phyloP scores from a whole-genome alignment of 2,888 invertebrate species.

The Cotesia congregata region DNA sequence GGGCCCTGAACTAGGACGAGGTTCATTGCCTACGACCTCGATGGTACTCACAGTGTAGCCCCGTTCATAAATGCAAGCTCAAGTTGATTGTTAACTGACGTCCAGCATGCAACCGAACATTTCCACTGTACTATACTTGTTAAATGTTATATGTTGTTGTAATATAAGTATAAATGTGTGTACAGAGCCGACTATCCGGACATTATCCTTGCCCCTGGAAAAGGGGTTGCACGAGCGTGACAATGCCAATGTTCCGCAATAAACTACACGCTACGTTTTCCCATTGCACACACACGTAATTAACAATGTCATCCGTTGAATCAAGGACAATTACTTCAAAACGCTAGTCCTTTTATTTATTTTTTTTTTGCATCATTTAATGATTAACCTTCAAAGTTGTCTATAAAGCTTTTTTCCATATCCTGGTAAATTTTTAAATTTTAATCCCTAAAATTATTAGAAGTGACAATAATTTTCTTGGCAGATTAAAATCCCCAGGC shows the following conservation, averaged over 20 bases:
- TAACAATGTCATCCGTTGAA: neutral
- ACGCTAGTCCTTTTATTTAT: neutral
- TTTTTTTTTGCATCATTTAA: constrained; percentile 3
- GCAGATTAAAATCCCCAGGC: neutral
- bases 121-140: constrained; percentile 10
- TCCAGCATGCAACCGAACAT: constrained; percentile 56
- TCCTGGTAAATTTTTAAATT: neutral
- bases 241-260: neutral
- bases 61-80: constrained; percentile 63
- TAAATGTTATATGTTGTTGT: neutral
- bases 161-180: neutral
- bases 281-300: neutral
- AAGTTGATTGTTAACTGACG: constrained; percentile 62
- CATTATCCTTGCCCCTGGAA: constrained; percentile 12
- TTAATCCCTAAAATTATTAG: neutral
- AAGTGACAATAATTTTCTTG: neutral
- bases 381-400: neutral
- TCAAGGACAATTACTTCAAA: neutral
- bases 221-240: constrained; percentile 1
- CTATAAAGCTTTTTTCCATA: neutral
- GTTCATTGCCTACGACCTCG: constrained; percentile 64
- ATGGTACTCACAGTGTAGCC: constrained; percentile 43
- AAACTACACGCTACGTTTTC: neutral
- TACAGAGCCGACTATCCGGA: neutral
- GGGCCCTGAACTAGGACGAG: constrained; percentile 64